Base-by-base conservation (phyloP, 2,797 vertebrate genomes). In the Sparus aurata region DNA sequence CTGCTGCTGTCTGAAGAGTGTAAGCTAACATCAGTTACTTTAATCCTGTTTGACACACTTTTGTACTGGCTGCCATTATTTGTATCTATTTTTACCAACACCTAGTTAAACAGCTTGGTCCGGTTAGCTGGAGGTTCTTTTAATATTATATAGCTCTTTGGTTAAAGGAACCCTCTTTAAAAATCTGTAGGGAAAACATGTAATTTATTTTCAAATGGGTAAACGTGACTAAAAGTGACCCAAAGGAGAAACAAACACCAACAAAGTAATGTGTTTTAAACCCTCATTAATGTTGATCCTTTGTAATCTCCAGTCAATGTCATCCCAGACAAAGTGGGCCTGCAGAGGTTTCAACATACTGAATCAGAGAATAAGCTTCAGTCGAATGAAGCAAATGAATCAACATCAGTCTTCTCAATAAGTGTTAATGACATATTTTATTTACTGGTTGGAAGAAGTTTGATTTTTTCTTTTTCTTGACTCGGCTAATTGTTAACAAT, bases 381-480 rank as follows among this genome's bases (percentile, higher is more conserved):
- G 43, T 16, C n/a, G 16, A 65, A 79, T 27, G 27, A 77, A 55
- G 1, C 8, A 64, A 73, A 69, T 45, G 0, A 55, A 49, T 57
- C 9, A 25, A 34, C 57, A 52, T 38, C 3, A 18, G 20, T 20
- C 0, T 23, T 50, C 60, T 52, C 12, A 20, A 9, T 47, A 23
- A 38, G 18, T 22, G 7, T 50, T 52, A 2, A 15, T 47, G 57
- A 57, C 65, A 9, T 15, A 12, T 68, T 68, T 38, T 6, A 30
- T 84, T 57, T 25, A 41, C 34, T 49, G 22, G 4, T 20, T 46
- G 10, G 20, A 49, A 41, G 30, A 30, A 17, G 53, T 67, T 69
- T 63, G 11, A 25, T 77, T 68, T 63, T 63, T 65, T 3, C 5
- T 12, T 52, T 58, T 7, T 38, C 22, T 64, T 49, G 41, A 57